Evolutionary conservation across 2,888 invertebrate species (phyloP).

Genomic region (Hirtodrosophila trivittata): DNA sequence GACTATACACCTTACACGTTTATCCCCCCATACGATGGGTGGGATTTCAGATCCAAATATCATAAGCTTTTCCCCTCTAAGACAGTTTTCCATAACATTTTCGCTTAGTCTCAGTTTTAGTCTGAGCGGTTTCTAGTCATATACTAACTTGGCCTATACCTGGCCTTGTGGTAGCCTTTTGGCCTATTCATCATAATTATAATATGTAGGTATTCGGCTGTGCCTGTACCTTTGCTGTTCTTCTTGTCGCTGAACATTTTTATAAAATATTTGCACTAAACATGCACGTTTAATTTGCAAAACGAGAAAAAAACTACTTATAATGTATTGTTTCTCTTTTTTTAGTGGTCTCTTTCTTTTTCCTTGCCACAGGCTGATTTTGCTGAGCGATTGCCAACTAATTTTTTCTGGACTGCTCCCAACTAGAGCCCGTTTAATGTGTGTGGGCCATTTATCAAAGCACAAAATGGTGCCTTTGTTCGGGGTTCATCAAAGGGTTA

Average conservation of each 20-base stretch:
- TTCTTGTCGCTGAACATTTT: slow-evolving; percentile 32
- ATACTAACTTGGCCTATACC: background rate
- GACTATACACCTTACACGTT: background rate
- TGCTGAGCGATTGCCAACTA: slow-evolving; percentile 49
- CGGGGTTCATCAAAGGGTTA: slow-evolving; percentile 66
- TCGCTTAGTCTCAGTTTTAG: no score
- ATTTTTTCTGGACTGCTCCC: slow-evolving; percentile 33
- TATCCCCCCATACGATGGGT: no score
- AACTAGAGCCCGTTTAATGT: slow-evolving; percentile 42
- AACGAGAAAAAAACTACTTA: slow-evolving; percentile 34
- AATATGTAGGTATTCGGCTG: slow-evolving; percentile 12
- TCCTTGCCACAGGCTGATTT: slow-evolving; percentile 48
- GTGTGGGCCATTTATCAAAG: slow-evolving; percentile 72
- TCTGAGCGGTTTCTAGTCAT: background rate
- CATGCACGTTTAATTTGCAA: slow-evolving; percentile 78
- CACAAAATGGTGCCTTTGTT: slow-evolving; percentile 57
- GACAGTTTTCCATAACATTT: no score
- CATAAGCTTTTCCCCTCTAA: no score
- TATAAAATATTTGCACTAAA: slow-evolving; percentile 58
- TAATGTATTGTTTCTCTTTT: slow-evolving; percentile 53
- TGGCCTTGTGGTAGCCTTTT: slow-evolving; percentile 11
- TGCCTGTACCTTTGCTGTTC: slow-evolving; percentile 18
- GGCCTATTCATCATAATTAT: slow-evolving; percentile 44
- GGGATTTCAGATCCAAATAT: no score
- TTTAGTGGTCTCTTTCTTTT: slow-evolving; percentile 6